phyloP scores from a whole-genome alignment of 2,888 invertebrate genomes.

The Gymnosoma rotundatum region DNA sequence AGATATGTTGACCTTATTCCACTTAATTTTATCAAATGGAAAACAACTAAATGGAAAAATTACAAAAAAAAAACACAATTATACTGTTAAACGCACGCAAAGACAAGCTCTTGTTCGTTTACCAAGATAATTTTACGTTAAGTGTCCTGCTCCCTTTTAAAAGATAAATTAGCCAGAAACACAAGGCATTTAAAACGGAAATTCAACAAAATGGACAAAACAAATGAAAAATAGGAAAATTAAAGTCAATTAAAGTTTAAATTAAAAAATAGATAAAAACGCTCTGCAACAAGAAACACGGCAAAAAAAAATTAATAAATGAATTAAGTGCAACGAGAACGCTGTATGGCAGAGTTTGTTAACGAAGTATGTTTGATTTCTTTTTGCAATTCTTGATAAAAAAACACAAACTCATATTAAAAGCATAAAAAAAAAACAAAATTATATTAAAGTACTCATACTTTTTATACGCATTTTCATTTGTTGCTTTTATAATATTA shows the following conservation, averaged over 20 bases:
- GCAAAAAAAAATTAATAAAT: no score
- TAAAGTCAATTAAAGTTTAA: conserved; percentile 45
- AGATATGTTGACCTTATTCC: conserved; percentile 1
- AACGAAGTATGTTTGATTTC: no score
- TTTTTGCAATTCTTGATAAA: no score
- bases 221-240: neutral
- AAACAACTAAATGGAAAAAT: neutral
- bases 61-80: neutral
- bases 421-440: no score
- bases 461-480: no score
- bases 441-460: no score
- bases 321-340: no score
- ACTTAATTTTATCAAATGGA: neutral
- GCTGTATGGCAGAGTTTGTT: no score
- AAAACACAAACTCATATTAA: no score
- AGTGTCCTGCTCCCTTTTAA: no score
- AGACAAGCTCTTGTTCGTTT: neutral
- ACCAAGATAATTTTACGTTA: conserved; percentile 7
- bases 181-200: conserved; percentile 11
- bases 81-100: neutral
- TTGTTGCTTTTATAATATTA: no score
- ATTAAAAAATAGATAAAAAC: conserved; percentile 28
- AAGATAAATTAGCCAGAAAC: conserved; percentile 55
- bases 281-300: neutral
- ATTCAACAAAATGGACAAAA: neutral